Evolutionary conservation across 2,888 invertebrate species (phyloP).

Genomic region (Sinohyriopsis cumingii): DNA sequence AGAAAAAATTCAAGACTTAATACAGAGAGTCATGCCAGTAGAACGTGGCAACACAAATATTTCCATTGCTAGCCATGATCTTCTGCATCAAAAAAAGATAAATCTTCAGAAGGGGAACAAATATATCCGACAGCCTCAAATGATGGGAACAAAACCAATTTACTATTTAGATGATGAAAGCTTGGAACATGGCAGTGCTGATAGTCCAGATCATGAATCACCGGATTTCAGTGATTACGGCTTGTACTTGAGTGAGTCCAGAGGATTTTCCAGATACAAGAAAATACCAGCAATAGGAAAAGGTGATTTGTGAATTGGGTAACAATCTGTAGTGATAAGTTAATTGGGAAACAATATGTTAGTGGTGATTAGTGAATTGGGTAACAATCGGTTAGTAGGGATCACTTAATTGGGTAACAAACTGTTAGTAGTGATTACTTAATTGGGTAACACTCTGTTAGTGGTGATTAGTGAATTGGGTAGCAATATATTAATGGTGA

Average conservation of each 20-base stretch:
- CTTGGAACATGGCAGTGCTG: slow-evolving; percentile 27
- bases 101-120: slow-evolving; percentile 47
- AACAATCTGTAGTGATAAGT: too few relatives aligned
- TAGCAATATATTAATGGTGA: too few relatives aligned
- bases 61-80: slow-evolving; percentile 46
- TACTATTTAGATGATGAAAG: slow-evolving; percentile 54
- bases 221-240: slow-evolving; percentile 37
- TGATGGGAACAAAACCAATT: slow-evolving; percentile 51
- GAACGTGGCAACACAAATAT: slow-evolving; percentile 45
- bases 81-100: slow-evolving; percentile 59
- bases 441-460: too few relatives aligned
- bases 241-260: slow-evolving; percentile 30
- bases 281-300: slow-evolving; percentile 47
- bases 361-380: too few relatives aligned
- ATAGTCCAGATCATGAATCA: slow-evolving; percentile 26
- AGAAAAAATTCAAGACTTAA: slow-evolving; percentile 48
- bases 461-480: too few relatives aligned
- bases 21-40: slow-evolving; percentile 46
- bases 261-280: slow-evolving; percentile 42
- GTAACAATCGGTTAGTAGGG: too few relatives aligned
- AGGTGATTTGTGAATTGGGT: too few relatives aligned
- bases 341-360: too few relatives aligned
- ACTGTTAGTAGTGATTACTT: too few relatives aligned
- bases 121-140: slow-evolving; percentile 41
- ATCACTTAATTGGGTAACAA: too few relatives aligned